These are phyloP conservation scores for Drosophila maculinotata DNA, from an alignment of 2,888 invertebrate genomes.

Conservation along the genomic window DNA sequence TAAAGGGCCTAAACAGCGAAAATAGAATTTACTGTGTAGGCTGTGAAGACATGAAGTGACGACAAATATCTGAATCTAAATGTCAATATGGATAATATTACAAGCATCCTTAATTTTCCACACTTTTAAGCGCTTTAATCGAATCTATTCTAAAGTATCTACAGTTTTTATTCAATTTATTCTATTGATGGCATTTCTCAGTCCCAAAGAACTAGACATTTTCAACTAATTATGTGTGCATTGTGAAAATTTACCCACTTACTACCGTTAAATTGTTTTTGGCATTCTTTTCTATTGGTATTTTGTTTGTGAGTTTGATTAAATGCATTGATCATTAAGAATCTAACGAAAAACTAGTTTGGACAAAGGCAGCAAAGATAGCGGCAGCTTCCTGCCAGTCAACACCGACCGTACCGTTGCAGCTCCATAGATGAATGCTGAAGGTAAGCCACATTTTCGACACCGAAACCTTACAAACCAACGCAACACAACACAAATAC, in stretches of 20 bases:
- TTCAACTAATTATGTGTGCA: constrained; percentile 36
- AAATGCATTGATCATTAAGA: constrained; percentile 72
- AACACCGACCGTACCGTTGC: constrained; percentile 36
- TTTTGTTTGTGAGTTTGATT: constrained; percentile 59
- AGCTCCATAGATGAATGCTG: constrained; percentile 40
- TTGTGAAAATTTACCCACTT: constrained; percentile 37
- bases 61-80: constrained; percentile 5
- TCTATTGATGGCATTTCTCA: constrained; percentile 23
- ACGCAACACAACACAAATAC: constrained; percentile 19
- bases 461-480: constrained; percentile 47
- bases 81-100: neutral
- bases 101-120: neutral
- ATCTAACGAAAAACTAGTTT: constrained; percentile 57
- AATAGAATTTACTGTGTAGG: constrained; percentile 47
- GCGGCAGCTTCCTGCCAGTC: constrained; percentile 64
- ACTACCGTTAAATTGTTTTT: constrained; percentile 70
- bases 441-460: constrained; percentile 79
- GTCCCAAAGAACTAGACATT: constrained; percentile 12
- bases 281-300: constrained; percentile 46
- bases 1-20: constrained; percentile 46
- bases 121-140: no score
- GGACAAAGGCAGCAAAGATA: constrained; percentile 50
- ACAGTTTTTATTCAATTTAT: constrained; percentile 25
- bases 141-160: neutral
- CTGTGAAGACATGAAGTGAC: neutral